phyloP scores from a whole-genome alignment of 1,140 invertebrate species.

The Paracyclopina nana region DNA sequence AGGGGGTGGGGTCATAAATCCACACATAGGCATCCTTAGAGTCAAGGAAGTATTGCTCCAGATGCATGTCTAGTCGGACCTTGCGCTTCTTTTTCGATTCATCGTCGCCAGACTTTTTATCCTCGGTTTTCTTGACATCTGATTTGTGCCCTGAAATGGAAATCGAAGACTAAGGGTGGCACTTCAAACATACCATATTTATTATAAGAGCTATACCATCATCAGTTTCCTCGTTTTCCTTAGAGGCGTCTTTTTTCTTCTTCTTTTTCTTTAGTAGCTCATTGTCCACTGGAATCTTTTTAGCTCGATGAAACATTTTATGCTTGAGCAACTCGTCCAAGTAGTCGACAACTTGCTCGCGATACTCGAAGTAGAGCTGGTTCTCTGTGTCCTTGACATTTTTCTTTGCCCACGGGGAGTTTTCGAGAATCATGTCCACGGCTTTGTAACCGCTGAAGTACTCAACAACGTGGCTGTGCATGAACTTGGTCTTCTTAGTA shows the following conservation, averaged over 20 bases:
- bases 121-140: constrained; percentile 23
- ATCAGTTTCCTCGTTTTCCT: constrained; percentile 28
- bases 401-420: constrained; percentile 57
- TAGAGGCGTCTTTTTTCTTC: constrained; percentile 34
- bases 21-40: constrained; percentile 90
- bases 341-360: constrained; percentile 56
- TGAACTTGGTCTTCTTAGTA: constrained; percentile 81
- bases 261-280: constrained; percentile 44
- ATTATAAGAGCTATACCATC: too few species aligned
- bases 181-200: too few species aligned
- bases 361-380: constrained; percentile 53
- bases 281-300: constrained; percentile 58
- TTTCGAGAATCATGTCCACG: constrained; percentile 63
- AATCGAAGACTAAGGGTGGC: too few species aligned
- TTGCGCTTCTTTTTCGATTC: constrained; percentile 34
- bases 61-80: constrained; percentile 79
- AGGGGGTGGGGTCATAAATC: constrained; percentile 94
- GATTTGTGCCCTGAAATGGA: too few species aligned
- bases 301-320: constrained; percentile 84
- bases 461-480: constrained; percentile 70
- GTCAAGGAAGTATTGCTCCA: constrained; percentile 81
- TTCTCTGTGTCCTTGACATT: constrained; percentile 37
- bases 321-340: constrained; percentile 66
- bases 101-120: constrained; percentile 22
- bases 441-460: constrained; percentile 39